Percentiles rank a stretch among this genome's conserved stretches.
Evolutionary conservation across 2,888 invertebrate species (phyloP).

Genomic region (Hesperia comma): DNA sequence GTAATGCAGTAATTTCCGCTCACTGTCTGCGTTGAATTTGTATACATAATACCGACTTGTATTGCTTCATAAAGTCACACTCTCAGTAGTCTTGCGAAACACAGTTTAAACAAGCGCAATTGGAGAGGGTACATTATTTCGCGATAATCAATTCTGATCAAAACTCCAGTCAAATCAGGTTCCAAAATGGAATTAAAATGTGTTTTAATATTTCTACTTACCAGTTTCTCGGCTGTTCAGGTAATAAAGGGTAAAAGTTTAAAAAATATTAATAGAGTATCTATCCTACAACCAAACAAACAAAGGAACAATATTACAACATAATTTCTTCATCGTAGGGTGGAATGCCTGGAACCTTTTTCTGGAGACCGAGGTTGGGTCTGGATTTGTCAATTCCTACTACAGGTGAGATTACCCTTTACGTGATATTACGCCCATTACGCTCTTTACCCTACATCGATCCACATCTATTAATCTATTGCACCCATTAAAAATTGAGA

Average conservation of each 20-base stretch:
- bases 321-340: conserved; percentile 43
- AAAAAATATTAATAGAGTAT: neutral
- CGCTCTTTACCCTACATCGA: neutral
- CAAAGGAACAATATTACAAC: neutral
- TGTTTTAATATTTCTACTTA: neutral
- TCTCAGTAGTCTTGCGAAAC: neutral
- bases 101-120: neutral
- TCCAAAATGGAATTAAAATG: conserved; percentile 20
- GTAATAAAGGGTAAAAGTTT: neutral
- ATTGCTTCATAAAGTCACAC: neutral
- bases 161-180: neutral
- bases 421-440: neutral
- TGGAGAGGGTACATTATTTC: neutral
- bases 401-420: conserved; percentile 45
- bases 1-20: neutral
- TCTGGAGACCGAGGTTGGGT: conserved; percentile 57
- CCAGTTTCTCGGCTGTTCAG: conserved; percentile 9
- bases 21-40: conserved; percentile 12
- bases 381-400: conserved; percentile 53
- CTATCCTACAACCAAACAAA: neutral
- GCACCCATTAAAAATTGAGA: too few relatives aligned
- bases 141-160: neutral
- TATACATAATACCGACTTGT: neutral
- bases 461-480: too few relatives aligned
- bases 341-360: conserved; percentile 52